These are phyloP conservation scores for Metalampra italica DNA, from an alignment of 2,888 invertebrate genomes.

Conservation along the genomic window DNA sequence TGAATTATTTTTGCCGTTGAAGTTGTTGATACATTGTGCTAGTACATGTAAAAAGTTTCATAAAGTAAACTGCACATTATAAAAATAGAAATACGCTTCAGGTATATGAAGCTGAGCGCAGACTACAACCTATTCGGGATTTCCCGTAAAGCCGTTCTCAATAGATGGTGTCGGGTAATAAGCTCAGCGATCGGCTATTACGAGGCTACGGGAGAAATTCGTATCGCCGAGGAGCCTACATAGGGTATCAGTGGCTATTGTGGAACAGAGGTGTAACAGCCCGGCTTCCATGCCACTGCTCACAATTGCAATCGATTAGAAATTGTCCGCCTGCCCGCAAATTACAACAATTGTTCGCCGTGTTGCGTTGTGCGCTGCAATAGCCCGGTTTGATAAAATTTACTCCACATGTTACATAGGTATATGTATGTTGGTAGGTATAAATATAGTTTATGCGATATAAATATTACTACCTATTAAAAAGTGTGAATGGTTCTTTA, in stretches of 20 bases:
- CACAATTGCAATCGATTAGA: conserved; percentile 65
- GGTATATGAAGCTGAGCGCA: conserved; percentile 57
- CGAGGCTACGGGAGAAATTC: conserved; percentile 61
- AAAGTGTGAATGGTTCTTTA: too few relatives aligned
- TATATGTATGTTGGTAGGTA: neutral
- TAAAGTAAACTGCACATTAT: conserved; percentile 14
- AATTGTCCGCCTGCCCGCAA: conserved; percentile 50
- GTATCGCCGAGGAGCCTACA: conserved; percentile 49
- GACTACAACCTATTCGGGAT: conserved; percentile 72
- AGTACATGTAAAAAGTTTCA: neutral
- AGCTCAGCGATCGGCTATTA: conserved; percentile 75
- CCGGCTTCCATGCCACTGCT: conserved; percentile 27
- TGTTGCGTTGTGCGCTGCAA: conserved; percentile 18
- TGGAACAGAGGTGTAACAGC: conserved; percentile 24
- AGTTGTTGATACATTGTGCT: neutral
- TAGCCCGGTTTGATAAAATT: conserved; percentile 1
- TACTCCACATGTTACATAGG: neutral
- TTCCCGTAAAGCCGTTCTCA: conserved; percentile 74
- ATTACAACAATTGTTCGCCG: conserved; percentile 54
- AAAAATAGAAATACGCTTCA: conserved; percentile 50
- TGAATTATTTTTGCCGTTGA: neutral
- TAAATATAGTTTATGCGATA: too few relatives aligned
- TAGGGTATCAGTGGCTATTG: conserved; percentile 57
- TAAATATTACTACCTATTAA: too few relatives aligned
- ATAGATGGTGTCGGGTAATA: conserved; percentile 74